A percentile compares a stretch with the other conserved stretches of the same genome.
These are phyloP conservation scores for Papilio dardanus DNA, from an alignment of 1,140 invertebrate species.

Conservation along the genomic window DNA sequence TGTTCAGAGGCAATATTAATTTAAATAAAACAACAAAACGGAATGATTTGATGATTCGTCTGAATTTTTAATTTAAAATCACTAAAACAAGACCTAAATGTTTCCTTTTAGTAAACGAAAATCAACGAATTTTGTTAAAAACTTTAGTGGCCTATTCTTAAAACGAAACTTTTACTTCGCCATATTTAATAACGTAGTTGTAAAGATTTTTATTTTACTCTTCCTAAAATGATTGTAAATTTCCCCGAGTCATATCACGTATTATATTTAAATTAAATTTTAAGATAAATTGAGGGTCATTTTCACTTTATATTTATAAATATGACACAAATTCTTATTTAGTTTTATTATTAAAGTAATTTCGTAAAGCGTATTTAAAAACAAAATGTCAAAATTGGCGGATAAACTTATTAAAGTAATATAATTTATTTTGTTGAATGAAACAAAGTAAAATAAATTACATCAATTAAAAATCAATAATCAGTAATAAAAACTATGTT, in stretches of 20 bases:
- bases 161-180: conserved; percentile 33
- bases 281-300: conserved; percentile 48
- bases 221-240: conserved; percentile 58
- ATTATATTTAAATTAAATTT: conserved; percentile 57
- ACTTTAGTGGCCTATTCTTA: conserved; percentile 39
- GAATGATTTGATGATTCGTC: conserved; percentile 50
- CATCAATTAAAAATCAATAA: background rate
- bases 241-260: conserved; percentile 75
- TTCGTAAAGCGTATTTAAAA: background rate
- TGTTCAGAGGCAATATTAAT: background rate
- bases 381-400: conserved; percentile 7
- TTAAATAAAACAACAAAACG: background rate
- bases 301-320: conserved; percentile 25
- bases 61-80: conserved; percentile 47
- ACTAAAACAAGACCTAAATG: background rate
- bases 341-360: background rate
- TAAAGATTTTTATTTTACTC: conserved; percentile 47
- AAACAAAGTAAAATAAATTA: background rate
- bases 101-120: conserved; percentile 19
- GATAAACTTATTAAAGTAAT: background rate
- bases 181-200: conserved; percentile 41
- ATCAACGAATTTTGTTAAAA: conserved; percentile 45
- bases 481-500: background rate
- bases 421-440: background rate
- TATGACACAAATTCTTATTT: background rate